phyloP scores from a whole-genome alignment of 2,113 vertebrate species.

The Tupaia chinensis region DNA sequence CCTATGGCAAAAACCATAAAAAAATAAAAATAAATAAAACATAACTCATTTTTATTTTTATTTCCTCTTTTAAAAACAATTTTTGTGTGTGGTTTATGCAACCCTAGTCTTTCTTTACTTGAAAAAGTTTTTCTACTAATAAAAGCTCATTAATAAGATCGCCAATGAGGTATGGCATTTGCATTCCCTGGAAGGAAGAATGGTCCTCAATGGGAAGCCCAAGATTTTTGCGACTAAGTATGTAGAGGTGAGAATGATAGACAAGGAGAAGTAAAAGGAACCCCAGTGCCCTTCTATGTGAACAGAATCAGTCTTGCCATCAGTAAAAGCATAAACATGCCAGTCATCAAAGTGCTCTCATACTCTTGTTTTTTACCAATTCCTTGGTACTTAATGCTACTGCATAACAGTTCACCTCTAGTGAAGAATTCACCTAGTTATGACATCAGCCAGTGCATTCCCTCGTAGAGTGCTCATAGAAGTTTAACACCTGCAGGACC shows the following conservation, averaged over 20 bases:
- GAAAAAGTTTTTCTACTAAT: neutral
- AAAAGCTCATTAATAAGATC: neutral
- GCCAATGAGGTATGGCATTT: rapidly evolving
- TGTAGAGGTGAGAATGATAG: neutral
- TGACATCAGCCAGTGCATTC: neutral
- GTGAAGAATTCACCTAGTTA: neutral
- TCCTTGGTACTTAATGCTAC: neutral
- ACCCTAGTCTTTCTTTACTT: neutral
- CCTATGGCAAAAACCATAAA: no score
- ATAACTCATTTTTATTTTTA: neutral
- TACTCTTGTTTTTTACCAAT: no score
- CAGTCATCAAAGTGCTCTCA: neutral
- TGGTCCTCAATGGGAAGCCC: neutral
- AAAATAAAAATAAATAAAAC: no score
- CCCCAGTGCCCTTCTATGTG: rapidly evolving
- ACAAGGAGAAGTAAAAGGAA: rapidly evolving
- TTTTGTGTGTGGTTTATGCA: neutral
- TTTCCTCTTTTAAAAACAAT: neutral
- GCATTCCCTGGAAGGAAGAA: neutral
- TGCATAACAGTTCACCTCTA: neutral
- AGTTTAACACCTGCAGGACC: neutral
- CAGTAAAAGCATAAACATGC: neutral
- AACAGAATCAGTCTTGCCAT: neutral
- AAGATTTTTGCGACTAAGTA: neutral
- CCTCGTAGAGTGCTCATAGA: neutral